Base-by-base conservation (phyloP, 2,888 invertebrate species). In the Oeneis ivallda region DNA sequence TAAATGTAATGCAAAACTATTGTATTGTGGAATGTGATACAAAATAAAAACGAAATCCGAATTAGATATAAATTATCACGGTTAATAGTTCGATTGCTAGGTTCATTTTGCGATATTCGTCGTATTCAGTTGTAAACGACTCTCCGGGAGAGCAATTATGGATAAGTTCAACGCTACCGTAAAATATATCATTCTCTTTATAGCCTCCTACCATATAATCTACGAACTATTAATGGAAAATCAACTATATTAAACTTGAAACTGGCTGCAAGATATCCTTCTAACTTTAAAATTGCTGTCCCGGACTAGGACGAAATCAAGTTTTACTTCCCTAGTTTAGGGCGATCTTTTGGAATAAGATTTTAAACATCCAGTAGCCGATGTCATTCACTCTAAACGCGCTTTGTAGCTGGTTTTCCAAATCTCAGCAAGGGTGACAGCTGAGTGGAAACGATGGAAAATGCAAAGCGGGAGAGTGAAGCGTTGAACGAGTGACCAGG, bases 391-490 rank as follows among this genome's bases (percentile, higher is more conserved):
- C 92, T 97, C 97, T 85, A 97, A 93, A 72, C 97, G 95, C 76
- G 96, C 96, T 92, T 97, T 97, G 94, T 98, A 98, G 88, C 96
- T 97, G 76, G 97, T 97, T 93, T 98, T 98, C 98, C 98, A 98
- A 76, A 98, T 97, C 92, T 98, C 98, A 72, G 98, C 98, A 74
- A 98, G 94, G 92, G 98, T 97, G 41, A 98, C 98, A 37, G 98
- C 97, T 69, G 97, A 97, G 87, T 98, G 98, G 94, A 98, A 98
- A 76, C 98, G 96, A 90, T 98, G 98, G 94, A 98, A 98, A 84
- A 98, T 98, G 93, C 97, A 98, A 74, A 98, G 94, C 47, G 98
- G 98, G 73, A 98, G 93, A 75, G 98, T 97, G 79, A 98, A 95
- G 79, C 98, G 96, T 86, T 98, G 97, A 57, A 98, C 96, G 74